Base-by-base conservation (phyloP, 2,888 invertebrate species). In the Calameuta pallipes region DNA sequence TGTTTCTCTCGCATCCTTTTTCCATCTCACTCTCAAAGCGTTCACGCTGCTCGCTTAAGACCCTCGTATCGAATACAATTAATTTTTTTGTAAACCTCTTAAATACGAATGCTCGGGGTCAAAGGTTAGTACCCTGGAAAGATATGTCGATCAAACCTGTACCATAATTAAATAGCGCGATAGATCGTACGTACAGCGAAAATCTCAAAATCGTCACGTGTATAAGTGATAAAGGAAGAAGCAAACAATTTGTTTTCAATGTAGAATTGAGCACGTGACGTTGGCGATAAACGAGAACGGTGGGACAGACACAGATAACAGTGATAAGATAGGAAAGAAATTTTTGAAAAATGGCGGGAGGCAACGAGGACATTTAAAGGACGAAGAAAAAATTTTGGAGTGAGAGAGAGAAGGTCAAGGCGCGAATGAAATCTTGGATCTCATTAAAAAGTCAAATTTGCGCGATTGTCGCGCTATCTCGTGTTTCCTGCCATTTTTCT, bases 141-240 rank as follows among this genome's bases (percentile, higher is more conserved):
- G 90, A 90, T 90, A 90, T 90, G 90, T 89, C 85, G 83, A 83
- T 85, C 83, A 83, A 85, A 83, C 81, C 83, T 85, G 83, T 85
- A 87, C 82, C 83, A 86, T 56, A 83, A 85, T 83, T 56, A 23
- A 84, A 85, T 80, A 80, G 81, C 80, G 83, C 71, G 71, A 34
- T 3, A 12, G 71, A 71, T 33, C 71, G 71, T 34, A 23, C 71
- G 71, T 31, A 33, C 31, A 71, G 71, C 71, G 12, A 11, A 1
- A 71, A 12, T 34, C 31, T 2, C 2, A 56, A 9, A 23, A 9
- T 23, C 56, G 56, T 9, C 56, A 9, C 56, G 9, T 15, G 31
- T 31, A 31, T 31, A 31, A 31, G 31, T 31, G 56, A 23, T 56
- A 23, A 23, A 9, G 56, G 15, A 41, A 15, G 6, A 41, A 41